These are phyloP conservation scores for Corydoras maculifer DNA, from an alignment of 2,113 vertebrate genomes.

Conservation along the genomic window DNA sequence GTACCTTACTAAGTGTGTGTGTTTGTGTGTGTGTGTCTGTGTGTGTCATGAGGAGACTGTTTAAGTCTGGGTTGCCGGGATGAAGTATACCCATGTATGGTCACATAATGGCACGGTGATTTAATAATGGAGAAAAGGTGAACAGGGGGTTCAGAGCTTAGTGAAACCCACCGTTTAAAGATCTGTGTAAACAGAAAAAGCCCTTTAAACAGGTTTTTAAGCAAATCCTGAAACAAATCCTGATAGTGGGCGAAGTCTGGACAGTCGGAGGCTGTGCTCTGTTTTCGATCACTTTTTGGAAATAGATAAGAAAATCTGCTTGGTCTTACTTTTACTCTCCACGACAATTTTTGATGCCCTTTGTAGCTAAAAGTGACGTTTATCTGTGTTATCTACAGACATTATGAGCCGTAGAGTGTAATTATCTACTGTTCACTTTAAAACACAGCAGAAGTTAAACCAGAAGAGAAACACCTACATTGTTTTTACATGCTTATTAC, in stretches of 20 bases:
- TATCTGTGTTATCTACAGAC: not conserved
- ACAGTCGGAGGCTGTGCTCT: not conserved
- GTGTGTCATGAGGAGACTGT: slow-evolving; percentile 11
- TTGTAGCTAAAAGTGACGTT: not conserved
- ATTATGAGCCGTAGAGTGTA: not conserved
- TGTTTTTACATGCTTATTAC: no score
- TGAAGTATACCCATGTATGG: slow-evolving; percentile 33
- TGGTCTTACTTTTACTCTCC: slow-evolving; percentile 16
- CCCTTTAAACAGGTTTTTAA: slow-evolving; percentile 41
- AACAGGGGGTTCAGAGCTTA: slow-evolving; percentile 19
- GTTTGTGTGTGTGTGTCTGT: not conserved
- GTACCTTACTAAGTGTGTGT: not conserved
- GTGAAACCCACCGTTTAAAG: slow-evolving; percentile 20
- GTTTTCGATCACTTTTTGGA: not conserved
- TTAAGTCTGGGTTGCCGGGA: slow-evolving; percentile 15
- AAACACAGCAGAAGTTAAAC: no score
- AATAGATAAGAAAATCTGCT: slow-evolving; percentile 15
- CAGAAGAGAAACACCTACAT: no score
- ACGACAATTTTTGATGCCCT: not conserved
- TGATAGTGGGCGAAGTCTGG: not conserved
- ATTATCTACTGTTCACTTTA: not conserved
- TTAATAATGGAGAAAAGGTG: slow-evolving; percentile 16
- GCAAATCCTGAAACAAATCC: slow-evolving; percentile 4
- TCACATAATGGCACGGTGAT: slow-evolving; percentile 23
- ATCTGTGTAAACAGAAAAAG: slow-evolving; percentile 25